Evolutionary conservation across 2,888 invertebrate genomes (phyloP).

Genomic region (Volucella zonaria): DNA sequence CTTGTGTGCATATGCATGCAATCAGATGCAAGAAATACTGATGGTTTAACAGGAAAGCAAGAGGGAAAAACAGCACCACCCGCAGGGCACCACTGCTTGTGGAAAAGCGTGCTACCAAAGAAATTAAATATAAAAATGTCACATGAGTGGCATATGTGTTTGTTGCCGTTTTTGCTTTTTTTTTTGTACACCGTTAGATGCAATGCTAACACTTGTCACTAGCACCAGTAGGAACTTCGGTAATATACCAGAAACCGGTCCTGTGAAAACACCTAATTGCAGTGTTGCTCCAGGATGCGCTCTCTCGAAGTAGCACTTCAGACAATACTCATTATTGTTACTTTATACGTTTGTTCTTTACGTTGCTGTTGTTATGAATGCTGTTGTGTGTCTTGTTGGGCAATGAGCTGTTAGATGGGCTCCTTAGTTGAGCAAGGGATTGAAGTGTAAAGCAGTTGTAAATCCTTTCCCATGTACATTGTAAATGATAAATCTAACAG

Average conservation of each 20-base stretch:
- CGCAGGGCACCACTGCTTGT: conserved; percentile 48
- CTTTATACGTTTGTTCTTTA: conserved; percentile 44
- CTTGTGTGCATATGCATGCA: conserved; percentile 69
- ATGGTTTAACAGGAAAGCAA: conserved; percentile 42
- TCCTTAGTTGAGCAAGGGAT: too few relatives aligned
- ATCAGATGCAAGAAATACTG: conserved; percentile 30
- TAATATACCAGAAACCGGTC: conserved; percentile 37
- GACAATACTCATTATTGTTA: conserved; percentile 73
- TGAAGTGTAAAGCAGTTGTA: conserved; percentile 15
- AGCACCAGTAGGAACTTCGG: conserved; percentile 30
- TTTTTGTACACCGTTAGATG: conserved; percentile 20
- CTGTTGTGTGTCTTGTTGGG: not conserved
- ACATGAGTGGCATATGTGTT: conserved; percentile 34
- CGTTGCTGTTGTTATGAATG: conserved; percentile 4
- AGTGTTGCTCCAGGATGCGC: conserved; percentile 64
- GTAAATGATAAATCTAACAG: conserved; percentile 13
- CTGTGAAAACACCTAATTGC: conserved; percentile 71
- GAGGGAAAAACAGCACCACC: conserved; percentile 31
- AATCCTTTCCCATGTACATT: conserved; percentile 19
- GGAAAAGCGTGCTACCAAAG: conserved; percentile 65
- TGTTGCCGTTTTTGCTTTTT: conserved; percentile 16
- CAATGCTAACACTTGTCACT: conserved; percentile 18
- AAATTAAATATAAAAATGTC: conserved; percentile 68
- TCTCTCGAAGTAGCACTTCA: conserved; percentile 60
- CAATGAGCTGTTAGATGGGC: not conserved